Evolutionary conservation across 2,797 vertebrate genomes (phyloP), one percentile per base, ranked within the genome.

Genomic region (Lacerta agilis): DNA sequence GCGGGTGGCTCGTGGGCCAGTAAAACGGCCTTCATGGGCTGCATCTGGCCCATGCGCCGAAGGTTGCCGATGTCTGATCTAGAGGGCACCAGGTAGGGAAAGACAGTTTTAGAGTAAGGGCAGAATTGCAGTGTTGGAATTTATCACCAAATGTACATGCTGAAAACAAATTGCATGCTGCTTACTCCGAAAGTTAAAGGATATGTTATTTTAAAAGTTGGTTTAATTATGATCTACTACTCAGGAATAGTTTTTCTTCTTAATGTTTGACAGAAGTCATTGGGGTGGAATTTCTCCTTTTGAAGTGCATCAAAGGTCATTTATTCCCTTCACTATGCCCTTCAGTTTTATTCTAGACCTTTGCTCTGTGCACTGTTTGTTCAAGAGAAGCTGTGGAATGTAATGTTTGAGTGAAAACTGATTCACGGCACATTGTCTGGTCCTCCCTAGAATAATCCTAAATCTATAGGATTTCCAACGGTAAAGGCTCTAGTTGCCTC

Each of bases 291-390:
- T 88, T 93, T 0, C 0, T n/a, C 75, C 29, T 88, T 90, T 61
- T 0, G 75, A 90, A 90, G 36, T 66, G 17, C 13, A 0, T 0
- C 67, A 88, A 79, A 90, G 82, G 61, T 91, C 88, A 45, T 77
- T 76, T 43, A 81, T 86, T 87, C 88, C 88, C 86, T 92, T 79
- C 79, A 55, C 49, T 55, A 23, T 95, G 91, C 92, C 94, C 93
- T 94, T 95, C 89, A 91, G 90, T 87, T 94, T 92, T 90, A 76
- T 88, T 92, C 90, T 95, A 92, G 93, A 95, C 94, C 91, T 94
- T 95, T 95, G 93, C 93, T 94, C 90, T 87, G 82, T 93, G 90
- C 80, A 71, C 86, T 95, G 87, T 94, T 96, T 94, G 93, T 91
- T 95, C 92, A 86, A 0, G 90, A 75, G 88, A 91, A 88, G 85